These are phyloP conservation scores for Craseonycteris thonglongyai DNA, from an alignment of 2,113 vertebrate genomes.

Conservation along the genomic window DNA sequence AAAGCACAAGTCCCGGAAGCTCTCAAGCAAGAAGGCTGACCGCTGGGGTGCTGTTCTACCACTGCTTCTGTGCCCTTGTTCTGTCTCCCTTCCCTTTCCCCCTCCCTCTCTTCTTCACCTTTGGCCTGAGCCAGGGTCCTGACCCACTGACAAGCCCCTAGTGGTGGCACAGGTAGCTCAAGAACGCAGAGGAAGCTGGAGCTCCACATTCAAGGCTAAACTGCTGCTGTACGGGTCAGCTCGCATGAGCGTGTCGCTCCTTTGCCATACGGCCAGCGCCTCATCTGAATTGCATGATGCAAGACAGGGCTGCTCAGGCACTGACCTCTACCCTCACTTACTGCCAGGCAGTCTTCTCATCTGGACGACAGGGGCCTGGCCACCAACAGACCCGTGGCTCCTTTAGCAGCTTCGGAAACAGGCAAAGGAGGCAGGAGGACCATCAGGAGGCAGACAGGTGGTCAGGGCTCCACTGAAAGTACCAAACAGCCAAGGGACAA, in stretches of 20 bases:
- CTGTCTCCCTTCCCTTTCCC: not conserved
- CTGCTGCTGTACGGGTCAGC: fast-evolving
- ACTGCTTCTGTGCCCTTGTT: not conserved
- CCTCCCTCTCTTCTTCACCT: not conserved
- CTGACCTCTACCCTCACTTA: not conserved
- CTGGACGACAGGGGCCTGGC: not conserved
- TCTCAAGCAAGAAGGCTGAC: not conserved
- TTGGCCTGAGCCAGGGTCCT: not conserved
- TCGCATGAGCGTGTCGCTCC: not conserved
- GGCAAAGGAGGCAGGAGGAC: not conserved
- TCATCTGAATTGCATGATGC: not conserved
- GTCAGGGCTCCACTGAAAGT: not conserved
- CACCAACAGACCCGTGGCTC: not conserved
- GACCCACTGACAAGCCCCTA: not conserved
- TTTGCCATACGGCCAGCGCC: not conserved
- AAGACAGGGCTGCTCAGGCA: not conserved
- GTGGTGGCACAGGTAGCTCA: not conserved
- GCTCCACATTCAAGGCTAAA: not conserved
- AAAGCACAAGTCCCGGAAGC: fast-evolving
- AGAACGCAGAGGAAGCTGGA: not conserved
- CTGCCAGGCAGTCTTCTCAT: not conserved
- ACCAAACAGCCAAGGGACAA: not conserved
- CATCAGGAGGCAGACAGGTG: not conserved
- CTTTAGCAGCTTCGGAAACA: not conserved
- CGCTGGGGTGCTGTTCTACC: not conserved